These are phyloP conservation scores for roundworm (Caenorhabditis elegans) DNA, from an alignment of 1,140 invertebrate genomes.

Conservation along the genomic window DNA sequence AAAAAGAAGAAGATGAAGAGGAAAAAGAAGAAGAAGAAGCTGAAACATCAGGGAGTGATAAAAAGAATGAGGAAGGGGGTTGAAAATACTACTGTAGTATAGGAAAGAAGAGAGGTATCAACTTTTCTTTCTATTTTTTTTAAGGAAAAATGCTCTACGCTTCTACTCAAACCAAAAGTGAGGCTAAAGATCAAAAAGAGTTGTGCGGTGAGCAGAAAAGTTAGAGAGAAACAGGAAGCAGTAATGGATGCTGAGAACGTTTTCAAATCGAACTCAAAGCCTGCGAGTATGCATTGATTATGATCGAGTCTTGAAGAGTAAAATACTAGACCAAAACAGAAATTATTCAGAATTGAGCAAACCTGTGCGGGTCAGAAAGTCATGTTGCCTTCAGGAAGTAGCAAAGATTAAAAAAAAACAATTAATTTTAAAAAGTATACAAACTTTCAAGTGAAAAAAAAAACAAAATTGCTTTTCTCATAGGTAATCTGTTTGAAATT, in stretches of 20 bases:
- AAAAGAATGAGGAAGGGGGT: neutral
- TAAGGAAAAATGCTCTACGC: neutral
- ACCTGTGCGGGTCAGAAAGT: no score
- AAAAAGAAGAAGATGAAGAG: conserved; percentile 24
- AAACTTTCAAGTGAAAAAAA: no score
- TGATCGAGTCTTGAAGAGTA: no score
- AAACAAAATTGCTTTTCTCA: no score
- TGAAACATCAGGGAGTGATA: neutral
- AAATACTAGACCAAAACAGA: no score
- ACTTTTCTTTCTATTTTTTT: neutral
- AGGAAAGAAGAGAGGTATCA: neutral
- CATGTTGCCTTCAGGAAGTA: no score
- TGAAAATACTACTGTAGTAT: neutral
- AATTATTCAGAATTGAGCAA: no score
- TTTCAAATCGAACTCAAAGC: no score
- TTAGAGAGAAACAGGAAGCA: neutral
- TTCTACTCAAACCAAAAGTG: neutral
- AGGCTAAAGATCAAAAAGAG: neutral
- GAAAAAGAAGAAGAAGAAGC: conserved; percentile 5
- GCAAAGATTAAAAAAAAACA: no score
- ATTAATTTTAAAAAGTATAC: no score
- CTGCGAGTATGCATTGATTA: no score
- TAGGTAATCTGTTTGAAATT: no score
- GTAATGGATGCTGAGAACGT: neutral
- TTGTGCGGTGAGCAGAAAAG: neutral